These are phyloP conservation scores for Mizuhopecten yessoensis DNA, from an alignment of 1,140 invertebrate genomes.

Conservation along the genomic window DNA sequence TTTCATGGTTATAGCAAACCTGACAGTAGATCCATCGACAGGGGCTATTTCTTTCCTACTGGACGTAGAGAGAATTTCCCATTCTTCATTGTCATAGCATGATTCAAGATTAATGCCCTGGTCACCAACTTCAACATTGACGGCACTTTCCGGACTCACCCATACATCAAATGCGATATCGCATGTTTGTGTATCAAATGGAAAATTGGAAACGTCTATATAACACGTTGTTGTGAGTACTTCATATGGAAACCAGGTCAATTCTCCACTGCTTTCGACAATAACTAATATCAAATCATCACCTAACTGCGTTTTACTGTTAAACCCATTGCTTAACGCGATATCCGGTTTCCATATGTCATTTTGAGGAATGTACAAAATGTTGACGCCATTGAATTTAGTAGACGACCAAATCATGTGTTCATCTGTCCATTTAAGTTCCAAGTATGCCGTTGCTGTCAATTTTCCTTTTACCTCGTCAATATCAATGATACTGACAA, in stretches of 20 bases:
- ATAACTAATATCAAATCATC: conserved; percentile 30
- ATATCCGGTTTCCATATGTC: conserved; percentile 64
- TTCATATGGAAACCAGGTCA: conserved; percentile 58
- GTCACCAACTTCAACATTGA: not conserved
- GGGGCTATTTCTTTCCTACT: not conserved
- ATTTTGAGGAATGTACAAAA: conserved; percentile 48
- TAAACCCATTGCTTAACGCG: conserved; percentile 53
- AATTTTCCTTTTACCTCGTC: conserved; percentile 56
- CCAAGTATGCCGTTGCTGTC: conserved; percentile 43
- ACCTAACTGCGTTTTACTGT: conserved; percentile 44
- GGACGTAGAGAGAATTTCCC: conserved; percentile 44
- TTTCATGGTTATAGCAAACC: conserved; percentile 61
- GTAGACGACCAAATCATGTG: conserved; percentile 53
- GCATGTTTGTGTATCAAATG: conserved; percentile 65
- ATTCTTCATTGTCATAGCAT: conserved; percentile 44
- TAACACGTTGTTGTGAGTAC: conserved; percentile 55
- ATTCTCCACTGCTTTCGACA: conserved; percentile 31
- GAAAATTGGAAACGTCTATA: conserved; percentile 58
- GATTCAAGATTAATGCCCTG: not conserved
- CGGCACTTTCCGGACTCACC: not conserved
- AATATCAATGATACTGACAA: conserved; percentile 45
- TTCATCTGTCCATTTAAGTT: conserved; percentile 58
- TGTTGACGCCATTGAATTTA: conserved; percentile 11
- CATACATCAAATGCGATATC: conserved; percentile 54
- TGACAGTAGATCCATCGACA: conserved; percentile 41